Base-by-base conservation (phyloP, 2,888 invertebrate genomes). In the Apocheima hispidaria region DNA sequence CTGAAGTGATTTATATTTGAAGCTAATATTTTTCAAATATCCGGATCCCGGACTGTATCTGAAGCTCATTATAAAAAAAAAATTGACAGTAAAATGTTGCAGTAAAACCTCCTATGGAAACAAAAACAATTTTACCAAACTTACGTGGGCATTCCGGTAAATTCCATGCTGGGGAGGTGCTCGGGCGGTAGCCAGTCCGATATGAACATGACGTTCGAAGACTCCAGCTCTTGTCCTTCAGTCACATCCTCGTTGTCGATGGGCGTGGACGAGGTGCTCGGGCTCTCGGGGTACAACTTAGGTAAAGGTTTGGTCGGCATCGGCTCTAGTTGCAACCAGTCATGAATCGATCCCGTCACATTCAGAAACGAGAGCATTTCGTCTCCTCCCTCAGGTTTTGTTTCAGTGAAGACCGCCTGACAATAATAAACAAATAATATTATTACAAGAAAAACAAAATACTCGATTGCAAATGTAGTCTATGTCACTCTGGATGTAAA, bases 101-200 rank as follows among this genome's bases (percentile, higher is more conserved):
- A 40, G 14, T 53, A 49, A 49, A 60, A 20, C 40, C 40, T 44
- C 43, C 23, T 33, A 49, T 23, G 10, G 23, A 36, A 26, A 10
- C 10, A 9, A 20, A 30, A 30, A 2, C 12, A 46, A 18, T 2
- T 30, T 2, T 4, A 23, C 30, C 21, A 20, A n/a, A 96, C 94
- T 81, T 94, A 95, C 50, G 96, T 96, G 0, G 95, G 93, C 58
- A 91, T 77, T 0, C 92, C 96, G 0, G 90, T 82, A 71, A 96
- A 96, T 46, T 93, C 83, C 0, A 81, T 81, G 50, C 86, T 82
- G 0, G 71, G 74, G 33, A 96, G 86, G 0, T 92, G 87, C 51
- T 91, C 90, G 0, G 95, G 80, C 2, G 94, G 93, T 48, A 94
- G 72, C 97, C 97, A 97, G 51, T 94, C 90, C 0, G 87, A 82